Evolutionary conservation across 2,113 vertebrate genomes (phyloP), one percentile per base, ranked within the genome.

Genomic region (Nannospalax galili): DNA sequence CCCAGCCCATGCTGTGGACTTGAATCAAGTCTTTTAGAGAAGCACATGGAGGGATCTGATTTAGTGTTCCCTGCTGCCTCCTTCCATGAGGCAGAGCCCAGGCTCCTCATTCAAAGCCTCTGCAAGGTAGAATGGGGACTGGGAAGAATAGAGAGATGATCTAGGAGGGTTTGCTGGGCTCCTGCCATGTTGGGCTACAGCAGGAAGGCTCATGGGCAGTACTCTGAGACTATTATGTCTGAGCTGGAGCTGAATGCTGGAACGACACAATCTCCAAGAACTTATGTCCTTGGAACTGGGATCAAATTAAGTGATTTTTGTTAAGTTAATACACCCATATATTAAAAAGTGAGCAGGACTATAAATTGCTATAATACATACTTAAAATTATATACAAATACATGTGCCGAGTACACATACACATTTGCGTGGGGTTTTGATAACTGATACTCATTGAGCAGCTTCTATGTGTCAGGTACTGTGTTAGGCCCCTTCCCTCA

Each of bases 241-340:
- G 42, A 17, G 22, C 12, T 78, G 87, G n/a, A 35, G 42, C 42
- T 92, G 60, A 90, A 90, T 78, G 35, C 48, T 77, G 20, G 22
- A 80, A 69, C 65, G 42, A 80, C 1, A 70, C 17, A 60, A 5
- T 45, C 79, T 69, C 64, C 15, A 93, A 91, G 77, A 80, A 30
- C 67, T 2, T 62, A 37, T 79, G 37, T 90, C n/a, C 42, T 73
- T 30, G 84, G 37, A 67, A 92, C 4, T 4, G 42, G 58, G 7
- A 77, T 60, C 81, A 95, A 82, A 87, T 80, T 75, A 72, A 78
- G 80, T 42, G 42, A 65, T 65, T 90, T 84, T 20, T 84, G 16
- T 45, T 67, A 26, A 77, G 40, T 10, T 67, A 45, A 67, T 45
- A 20, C 11, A 67, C 17, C 45, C 10, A 45, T 30, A 17, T 65